Conservation (phyloP, 1,140 invertebrate species). For the Mercenaria mercenaria region DNA sequence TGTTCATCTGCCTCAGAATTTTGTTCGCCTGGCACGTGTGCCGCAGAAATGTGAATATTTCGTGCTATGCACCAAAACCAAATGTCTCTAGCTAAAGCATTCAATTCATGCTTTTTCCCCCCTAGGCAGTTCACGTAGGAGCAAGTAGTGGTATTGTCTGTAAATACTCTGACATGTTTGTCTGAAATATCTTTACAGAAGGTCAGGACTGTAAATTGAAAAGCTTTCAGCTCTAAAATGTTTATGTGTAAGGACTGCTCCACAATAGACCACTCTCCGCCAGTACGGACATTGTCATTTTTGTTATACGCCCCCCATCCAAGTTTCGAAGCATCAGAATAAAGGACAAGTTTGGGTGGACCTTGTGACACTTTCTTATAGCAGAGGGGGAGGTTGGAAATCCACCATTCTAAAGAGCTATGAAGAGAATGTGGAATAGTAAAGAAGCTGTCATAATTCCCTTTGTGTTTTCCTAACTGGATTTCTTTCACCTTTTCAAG, state of each 20-base stretch:
- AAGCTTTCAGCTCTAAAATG: slow-evolving; percentile 26
- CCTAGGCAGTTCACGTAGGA: neutral
- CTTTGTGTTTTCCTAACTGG: neutral
- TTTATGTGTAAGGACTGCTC: slow-evolving; percentile 12
- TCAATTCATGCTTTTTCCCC: neutral
- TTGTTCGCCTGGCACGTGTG: slow-evolving; percentile 51
- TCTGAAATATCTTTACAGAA: neutral
- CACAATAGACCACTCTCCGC: neutral
- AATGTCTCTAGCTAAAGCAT: neutral
- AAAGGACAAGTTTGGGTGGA: neutral
- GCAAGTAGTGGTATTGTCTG: neutral
- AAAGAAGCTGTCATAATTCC: slow-evolving; percentile 11
- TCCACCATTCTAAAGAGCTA: too few relatives aligned
- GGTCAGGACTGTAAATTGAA: neutral
- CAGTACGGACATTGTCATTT: neutral
- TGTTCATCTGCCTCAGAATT: neutral
- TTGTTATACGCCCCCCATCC: neutral
- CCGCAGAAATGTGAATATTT: slow-evolving; percentile 50
- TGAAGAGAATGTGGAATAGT: neutral
- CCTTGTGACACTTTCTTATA: slow-evolving; percentile 1
- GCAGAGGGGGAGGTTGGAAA: too few relatives aligned
- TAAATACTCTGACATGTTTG: slow-evolving; percentile 23
- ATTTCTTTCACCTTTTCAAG: slow-evolving; percentile 13
- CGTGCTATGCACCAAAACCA: slow-evolving; percentile 12
- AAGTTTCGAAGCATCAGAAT: neutral